Conservation (phyloP, 2,797 vertebrate species). For the Antrozous pallidus region DNA sequence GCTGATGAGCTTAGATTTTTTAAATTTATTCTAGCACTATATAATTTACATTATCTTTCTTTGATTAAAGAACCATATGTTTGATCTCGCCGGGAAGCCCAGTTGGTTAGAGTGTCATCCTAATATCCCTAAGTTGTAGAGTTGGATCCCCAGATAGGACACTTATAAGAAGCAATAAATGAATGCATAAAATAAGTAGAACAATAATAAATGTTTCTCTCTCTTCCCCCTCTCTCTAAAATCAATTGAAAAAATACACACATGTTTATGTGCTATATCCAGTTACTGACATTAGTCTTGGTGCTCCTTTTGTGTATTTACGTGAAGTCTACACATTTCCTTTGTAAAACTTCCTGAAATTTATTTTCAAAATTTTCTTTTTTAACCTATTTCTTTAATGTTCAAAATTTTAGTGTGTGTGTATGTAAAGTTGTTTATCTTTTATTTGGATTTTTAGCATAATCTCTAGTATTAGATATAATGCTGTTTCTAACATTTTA, state of each 20-base stretch:
- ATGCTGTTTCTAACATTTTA: background rate
- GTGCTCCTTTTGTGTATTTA: background rate
- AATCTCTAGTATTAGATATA: background rate
- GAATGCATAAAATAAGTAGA: background rate
- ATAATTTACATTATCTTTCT: background rate
- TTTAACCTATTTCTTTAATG: background rate
- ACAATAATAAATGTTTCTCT: background rate
- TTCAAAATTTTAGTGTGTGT: background rate
- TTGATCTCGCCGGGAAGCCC: background rate
- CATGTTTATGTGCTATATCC: background rate
- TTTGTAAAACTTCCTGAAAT: background rate
- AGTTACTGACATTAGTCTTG: background rate
- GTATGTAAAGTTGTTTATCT: background rate
- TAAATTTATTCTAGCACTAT: background rate
- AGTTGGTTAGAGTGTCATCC: background rate
- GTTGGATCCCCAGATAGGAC: background rate
- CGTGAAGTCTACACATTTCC: background rate
- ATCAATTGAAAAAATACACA: background rate
- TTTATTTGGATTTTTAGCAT: background rate
- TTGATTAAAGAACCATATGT: background rate
- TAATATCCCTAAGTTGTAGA: background rate
- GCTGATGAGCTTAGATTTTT: background rate
- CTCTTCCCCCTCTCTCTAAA: background rate
- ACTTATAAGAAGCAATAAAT: background rate
- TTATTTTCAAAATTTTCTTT: background rate